A percentile compares a stretch with the other conserved stretches of the same genome.
Conservation (phyloP, 2,888 invertebrate genomes). For the Chromoteleia sp. region DNA sequence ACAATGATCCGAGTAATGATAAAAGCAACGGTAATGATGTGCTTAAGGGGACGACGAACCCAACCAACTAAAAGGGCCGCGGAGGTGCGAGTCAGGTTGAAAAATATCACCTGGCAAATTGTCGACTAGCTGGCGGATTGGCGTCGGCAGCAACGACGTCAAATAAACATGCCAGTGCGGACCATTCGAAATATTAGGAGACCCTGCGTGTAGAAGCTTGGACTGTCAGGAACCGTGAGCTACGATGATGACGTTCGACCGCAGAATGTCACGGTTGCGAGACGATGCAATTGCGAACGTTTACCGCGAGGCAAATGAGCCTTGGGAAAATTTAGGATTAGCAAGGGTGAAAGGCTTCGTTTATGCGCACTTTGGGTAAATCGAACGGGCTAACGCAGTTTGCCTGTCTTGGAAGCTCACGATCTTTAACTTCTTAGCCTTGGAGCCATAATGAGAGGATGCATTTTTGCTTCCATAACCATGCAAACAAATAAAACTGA, state of each 20-base stretch:
- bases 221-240: conserved; percentile 81
- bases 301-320: conserved; percentile 79
- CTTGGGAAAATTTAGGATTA: conserved; percentile 75
- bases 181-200: conserved; percentile 84
- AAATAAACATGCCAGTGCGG: conserved; percentile 83
- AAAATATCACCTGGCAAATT: conserved; percentile 80
- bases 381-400: conserved; percentile 23
- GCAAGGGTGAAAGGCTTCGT: conserved; percentile 64
- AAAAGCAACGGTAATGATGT: conserved; percentile 66
- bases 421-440: conserved; percentile 49
- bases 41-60: conserved; percentile 59
- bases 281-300: conserved; percentile 77
- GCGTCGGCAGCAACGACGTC: conserved; percentile 82
- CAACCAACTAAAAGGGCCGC: conserved; percentile 43
- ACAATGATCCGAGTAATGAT: conserved; percentile 61
- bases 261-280: conserved; percentile 79
- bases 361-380: conserved; percentile 19
- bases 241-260: conserved; percentile 84
- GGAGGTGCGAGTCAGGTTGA: conserved; percentile 40
- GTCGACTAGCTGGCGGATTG: conserved; percentile 71
- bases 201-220: conserved; percentile 79
- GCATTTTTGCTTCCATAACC: conserved; percentile 16
- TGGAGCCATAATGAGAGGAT: conserved; percentile 29
- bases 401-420: conserved; percentile 35
- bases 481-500: conserved; percentile 35